Base-by-base conservation (phyloP, 1,140 invertebrate species). In the Caenorhabditis latens region DNA sequence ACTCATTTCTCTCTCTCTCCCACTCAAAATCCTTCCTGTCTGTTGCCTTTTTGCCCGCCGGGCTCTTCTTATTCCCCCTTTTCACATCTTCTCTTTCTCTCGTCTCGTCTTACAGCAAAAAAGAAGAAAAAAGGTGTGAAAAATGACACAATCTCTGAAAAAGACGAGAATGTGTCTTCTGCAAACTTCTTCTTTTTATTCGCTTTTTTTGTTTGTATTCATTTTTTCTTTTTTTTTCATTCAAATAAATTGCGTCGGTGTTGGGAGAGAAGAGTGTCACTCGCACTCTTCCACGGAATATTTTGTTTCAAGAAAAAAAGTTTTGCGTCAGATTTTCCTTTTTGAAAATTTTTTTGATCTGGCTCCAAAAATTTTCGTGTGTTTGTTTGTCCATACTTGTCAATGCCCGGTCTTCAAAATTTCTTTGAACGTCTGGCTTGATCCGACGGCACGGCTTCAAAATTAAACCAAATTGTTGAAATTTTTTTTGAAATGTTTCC, bases 91-190 rank as follows among this genome's bases (percentile, higher is more conserved):
- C 32, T 42, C 11, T 14, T 65, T 11, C 11, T 9, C 24, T 63
- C 61, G 4, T 65, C 61, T 65, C 61, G 9, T 65, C 16, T 65
- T 65, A 8, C 32, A 65, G n/a, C 2, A 19, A 19, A 19, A n/a
- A n/a, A 21, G n/a, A 58, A 65, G 32, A 13, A 65, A 16, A 65
- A 65, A 40, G 24, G 61, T 65, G 61, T 65, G 61, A 65, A 65
- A 65, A 65, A n/a, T 65, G 61, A 65, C 24, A 65, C 61, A 40
- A 40, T 32, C 19, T 40, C 9, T 24, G 16, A 21, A n/a, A 21
- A 40, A 19, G 9, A 16, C 32, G 24, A 32, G 21, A 16, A 14
- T 65, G 11, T 65, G 61, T 65, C 32, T 32, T 65, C 61, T 65
- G 61, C 61, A 65, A 65, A 40, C 32, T 65, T 65, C 24, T 32